Evolutionary conservation across 1,140 invertebrate genomes (phyloP).

Genomic region (Philopotamus ludificatus): DNA sequence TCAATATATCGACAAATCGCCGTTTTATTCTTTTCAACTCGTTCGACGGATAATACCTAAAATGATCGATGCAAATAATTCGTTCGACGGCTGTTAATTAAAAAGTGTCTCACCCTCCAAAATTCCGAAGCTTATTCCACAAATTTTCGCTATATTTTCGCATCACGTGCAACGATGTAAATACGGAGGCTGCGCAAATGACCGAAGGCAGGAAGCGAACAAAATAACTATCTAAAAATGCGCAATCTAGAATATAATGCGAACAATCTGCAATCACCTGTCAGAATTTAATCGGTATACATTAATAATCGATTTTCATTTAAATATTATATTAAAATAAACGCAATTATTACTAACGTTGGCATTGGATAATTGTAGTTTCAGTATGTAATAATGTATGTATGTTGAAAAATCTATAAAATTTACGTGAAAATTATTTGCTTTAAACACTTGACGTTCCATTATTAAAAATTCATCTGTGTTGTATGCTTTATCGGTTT

Average conservation of each 20-base stretch:
- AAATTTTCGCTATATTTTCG: slow-evolving; percentile 31
- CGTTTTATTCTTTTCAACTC: slow-evolving; percentile 28
- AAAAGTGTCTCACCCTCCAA: slow-evolving; percentile 22
- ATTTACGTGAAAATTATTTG: slow-evolving; percentile 33
- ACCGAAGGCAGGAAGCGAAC: slow-evolving; percentile 34
- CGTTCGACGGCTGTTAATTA: background rate
- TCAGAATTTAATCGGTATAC: slow-evolving; percentile 6
- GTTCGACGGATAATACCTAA: slow-evolving; percentile 31
- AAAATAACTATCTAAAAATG: slow-evolving; percentile 34
- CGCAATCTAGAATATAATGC: slow-evolving; percentile 37
- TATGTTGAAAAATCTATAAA: slow-evolving; percentile 29
- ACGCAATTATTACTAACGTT: slow-evolving; percentile 26
- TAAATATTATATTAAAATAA: background rate
- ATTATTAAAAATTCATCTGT: slow-evolving; percentile 24
- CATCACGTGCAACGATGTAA: slow-evolving; percentile 35
- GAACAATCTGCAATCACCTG: slow-evolving; percentile 35
- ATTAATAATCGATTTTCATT: background rate
- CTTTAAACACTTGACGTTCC: slow-evolving; percentile 30
- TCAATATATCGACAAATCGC: slow-evolving; percentile 32
- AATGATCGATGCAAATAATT: slow-evolving; percentile 6
- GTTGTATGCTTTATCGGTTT: slow-evolving; percentile 32
- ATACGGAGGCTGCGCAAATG: slow-evolving; percentile 32
- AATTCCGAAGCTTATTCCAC: slow-evolving; percentile 27
- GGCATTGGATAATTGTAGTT: slow-evolving; percentile 28
- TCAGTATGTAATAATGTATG: slow-evolving; percentile 37